phyloP scores from a whole-genome alignment of 2,797 vertebrate genomes.

The Sebastes nivosus region DNA sequence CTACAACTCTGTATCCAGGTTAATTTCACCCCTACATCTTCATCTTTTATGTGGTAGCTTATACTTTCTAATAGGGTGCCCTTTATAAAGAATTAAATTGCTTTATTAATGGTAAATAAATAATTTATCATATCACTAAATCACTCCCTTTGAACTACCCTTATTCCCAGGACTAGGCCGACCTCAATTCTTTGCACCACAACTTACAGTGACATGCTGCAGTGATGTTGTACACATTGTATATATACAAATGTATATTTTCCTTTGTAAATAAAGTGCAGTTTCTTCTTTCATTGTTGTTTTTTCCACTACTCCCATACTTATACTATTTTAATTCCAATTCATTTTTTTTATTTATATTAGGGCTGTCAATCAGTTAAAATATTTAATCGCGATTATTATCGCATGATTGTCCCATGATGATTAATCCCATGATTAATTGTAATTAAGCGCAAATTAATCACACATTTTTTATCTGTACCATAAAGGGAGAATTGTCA shows the following conservation, averaged over 20 bases:
- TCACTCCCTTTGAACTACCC: background rate
- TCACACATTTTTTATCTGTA: no score
- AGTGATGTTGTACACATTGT: background rate
- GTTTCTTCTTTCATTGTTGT: background rate
- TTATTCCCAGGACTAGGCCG: background rate
- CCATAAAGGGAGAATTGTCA: no score
- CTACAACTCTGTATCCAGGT: background rate
- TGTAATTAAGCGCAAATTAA: no score
- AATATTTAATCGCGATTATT: no score
- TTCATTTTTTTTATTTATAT: background rate
- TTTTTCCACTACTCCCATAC: background rate
- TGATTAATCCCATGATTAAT: no score
- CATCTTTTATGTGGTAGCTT: background rate
- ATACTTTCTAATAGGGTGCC: background rate
- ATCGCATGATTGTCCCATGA: no score
- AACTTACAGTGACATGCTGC: background rate
- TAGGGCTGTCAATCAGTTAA: no score
- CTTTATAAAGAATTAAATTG: background rate
- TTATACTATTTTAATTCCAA: background rate
- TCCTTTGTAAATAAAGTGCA: background rate
- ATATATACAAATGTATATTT: background rate
- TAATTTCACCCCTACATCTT: background rate
- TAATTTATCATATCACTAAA: background rate
- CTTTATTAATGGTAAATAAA: background rate
- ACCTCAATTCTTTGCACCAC: background rate